A percentile compares a stretch with the other conserved stretches of the same genome.
Conservation (phyloP, 2,113 vertebrate genomes). For the Heliornis fulica region DNA sequence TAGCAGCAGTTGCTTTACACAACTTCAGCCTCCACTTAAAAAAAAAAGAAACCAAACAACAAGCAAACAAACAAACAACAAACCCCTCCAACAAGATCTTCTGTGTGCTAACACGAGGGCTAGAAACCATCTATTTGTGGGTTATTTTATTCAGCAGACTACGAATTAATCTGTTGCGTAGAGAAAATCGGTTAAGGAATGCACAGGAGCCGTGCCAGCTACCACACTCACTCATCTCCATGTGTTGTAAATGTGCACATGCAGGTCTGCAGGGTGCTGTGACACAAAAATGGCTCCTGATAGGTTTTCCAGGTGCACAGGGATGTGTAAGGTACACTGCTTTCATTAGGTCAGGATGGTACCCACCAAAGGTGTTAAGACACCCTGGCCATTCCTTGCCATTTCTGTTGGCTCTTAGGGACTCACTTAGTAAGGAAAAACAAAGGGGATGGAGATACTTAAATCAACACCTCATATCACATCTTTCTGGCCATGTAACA, state of each 20-base stretch:
- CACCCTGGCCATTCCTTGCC: not conserved
- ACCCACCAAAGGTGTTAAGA: not conserved
- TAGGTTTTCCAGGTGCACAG: not conserved
- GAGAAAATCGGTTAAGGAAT: not conserved
- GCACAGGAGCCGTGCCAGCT: not conserved
- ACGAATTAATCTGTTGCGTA: not conserved
- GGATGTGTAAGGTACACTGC: not conserved
- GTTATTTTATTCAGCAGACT: not conserved
- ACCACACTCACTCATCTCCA: not conserved
- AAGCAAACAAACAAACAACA: not conserved
- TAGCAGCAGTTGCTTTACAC: not conserved
- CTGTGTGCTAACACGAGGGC: not conserved
- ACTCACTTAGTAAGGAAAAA: not conserved
- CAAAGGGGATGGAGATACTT: not conserved
- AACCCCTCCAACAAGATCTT: not conserved
- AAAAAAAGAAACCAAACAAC: not conserved
- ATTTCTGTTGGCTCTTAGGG: not conserved
- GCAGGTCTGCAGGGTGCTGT: not conserved
- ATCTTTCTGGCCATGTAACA: not conserved
- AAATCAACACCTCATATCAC: not conserved
- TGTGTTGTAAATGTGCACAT: rapidly evolving
- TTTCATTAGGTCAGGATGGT: not conserved
- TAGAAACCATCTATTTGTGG: not conserved
- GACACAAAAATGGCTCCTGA: not conserved
- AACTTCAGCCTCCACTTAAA: not conserved